phyloP scores from a whole-genome alignment of 2,113 vertebrate genomes.

The Caranx melampygus region DNA sequence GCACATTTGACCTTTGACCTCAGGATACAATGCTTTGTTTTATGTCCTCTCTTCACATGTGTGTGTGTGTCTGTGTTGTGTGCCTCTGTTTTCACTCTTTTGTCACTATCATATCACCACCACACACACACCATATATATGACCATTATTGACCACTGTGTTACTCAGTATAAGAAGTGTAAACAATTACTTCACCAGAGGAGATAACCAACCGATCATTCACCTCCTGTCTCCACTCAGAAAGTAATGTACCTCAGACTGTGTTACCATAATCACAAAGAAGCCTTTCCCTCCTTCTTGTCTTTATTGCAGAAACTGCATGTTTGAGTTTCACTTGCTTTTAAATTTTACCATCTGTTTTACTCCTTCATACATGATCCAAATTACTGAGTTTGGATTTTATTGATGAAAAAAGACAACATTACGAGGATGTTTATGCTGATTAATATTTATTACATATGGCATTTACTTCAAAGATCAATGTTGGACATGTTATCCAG shows the following conservation, averaged over 20 bases:
- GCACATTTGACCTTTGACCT: constrained; percentile 66
- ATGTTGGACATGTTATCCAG: neutral
- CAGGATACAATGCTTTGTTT: neutral
- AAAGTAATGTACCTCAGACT: constrained; percentile 7
- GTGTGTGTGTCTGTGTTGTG: neutral
- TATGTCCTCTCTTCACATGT: neutral
- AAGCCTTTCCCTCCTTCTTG: neutral
- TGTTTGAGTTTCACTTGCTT: neutral
- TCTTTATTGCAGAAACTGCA: neutral
- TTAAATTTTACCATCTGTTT: neutral
- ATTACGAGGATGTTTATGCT: constrained; percentile 2
- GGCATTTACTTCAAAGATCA: neutral
- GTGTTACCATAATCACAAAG: neutral
- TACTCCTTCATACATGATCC: neutral
- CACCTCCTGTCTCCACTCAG: constrained; percentile 41
- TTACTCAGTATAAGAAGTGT: constrained; percentile 51
- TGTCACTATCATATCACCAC: neutral
- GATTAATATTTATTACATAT: constrained; percentile 41
- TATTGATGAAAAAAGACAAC: neutral
- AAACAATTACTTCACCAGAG: constrained; percentile 55
- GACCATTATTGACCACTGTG: constrained; percentile 24
- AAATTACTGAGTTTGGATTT: neutral
- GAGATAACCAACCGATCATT: constrained; percentile 59
- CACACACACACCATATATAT: constrained; percentile 11
- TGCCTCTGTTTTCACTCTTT: neutral